These are phyloP conservation scores for Cheilinus undulatus DNA, from an alignment of 2,113 vertebrate genomes.

Conservation along the genomic window DNA sequence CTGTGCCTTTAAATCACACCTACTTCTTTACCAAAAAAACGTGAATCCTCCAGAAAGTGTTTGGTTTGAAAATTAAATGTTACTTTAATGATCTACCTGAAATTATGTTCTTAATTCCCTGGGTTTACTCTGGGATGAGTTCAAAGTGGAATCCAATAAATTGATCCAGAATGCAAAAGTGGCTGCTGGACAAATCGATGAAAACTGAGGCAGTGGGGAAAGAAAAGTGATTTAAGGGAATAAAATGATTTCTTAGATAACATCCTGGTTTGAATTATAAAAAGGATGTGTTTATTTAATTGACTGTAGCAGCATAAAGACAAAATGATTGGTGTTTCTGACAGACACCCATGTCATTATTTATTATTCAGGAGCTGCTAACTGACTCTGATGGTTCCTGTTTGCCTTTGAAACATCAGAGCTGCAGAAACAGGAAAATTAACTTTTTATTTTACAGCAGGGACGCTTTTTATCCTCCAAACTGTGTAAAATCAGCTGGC, in stretches of 20 bases:
- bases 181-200: not conserved
- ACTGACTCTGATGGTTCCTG: slow-evolving; percentile 1
- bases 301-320: too few species aligned
- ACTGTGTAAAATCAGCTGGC: not conserved
- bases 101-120: not conserved
- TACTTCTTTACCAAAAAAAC: too few species aligned
- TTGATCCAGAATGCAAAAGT: not conserved
- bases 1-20: too few species aligned
- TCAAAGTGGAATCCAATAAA: slow-evolving; percentile 21
- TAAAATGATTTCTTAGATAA: too few species aligned
- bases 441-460: not conserved
- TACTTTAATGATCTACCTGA: too few species aligned
- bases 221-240: not conserved
- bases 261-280: too few species aligned
- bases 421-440: not conserved
- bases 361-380: too few species aligned
- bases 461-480: not conserved
- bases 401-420: not conserved
- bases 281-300: too few species aligned
- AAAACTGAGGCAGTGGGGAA: slow-evolving; percentile 14
- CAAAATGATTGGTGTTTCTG: not conserved
- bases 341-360: not conserved
- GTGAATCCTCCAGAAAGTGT: too few species aligned
- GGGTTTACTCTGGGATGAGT: slow-evolving; percentile 1
- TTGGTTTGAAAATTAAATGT: too few species aligned